Evolutionary conservation across 2,113 vertebrate genomes (phyloP).

Genomic region (Sylvicapra grimmia): DNA sequence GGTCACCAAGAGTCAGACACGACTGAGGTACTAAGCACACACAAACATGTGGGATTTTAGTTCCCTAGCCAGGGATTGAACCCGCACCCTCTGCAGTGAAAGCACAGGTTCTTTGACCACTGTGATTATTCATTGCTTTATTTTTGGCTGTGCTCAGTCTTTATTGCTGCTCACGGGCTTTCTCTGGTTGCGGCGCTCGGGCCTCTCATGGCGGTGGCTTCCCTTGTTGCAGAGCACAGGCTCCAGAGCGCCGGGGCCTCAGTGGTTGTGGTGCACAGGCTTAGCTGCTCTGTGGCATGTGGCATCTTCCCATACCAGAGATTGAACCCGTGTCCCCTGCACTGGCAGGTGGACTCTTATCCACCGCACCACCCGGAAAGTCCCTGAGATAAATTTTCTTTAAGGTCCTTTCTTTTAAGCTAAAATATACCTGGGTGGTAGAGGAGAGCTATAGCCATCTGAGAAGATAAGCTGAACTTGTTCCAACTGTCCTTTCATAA

Average conservation of each 20-base stretch:
- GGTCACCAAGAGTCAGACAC: not conserved
- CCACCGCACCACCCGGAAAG: accelerated
- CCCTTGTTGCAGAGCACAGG: not conserved
- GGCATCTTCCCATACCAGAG: not conserved
- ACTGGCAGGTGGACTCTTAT: not conserved
- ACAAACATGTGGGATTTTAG: not conserved
- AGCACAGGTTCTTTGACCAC: not conserved
- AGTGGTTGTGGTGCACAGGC: accelerated
- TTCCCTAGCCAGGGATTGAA: not conserved
- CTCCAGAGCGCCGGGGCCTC: not conserved
- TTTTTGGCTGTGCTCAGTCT: not conserved
- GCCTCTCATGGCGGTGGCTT: not conserved
- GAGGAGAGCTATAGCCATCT: not conserved
- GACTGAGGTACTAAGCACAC: not conserved
- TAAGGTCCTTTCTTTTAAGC: not conserved
- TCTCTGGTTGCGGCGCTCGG: not conserved
- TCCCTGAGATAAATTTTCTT: not conserved
- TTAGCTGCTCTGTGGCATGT: not conserved
- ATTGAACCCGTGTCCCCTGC: not conserved
- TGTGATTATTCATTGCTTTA: no score
- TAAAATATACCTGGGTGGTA: not conserved
- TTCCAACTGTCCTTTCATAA: not conserved
- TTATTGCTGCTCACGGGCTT: not conserved
- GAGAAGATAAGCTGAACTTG: not conserved
- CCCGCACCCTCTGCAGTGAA: not conserved